Conservation (phyloP, 2,797 vertebrate genomes). For the Gymnopithys bicolor region DNA sequence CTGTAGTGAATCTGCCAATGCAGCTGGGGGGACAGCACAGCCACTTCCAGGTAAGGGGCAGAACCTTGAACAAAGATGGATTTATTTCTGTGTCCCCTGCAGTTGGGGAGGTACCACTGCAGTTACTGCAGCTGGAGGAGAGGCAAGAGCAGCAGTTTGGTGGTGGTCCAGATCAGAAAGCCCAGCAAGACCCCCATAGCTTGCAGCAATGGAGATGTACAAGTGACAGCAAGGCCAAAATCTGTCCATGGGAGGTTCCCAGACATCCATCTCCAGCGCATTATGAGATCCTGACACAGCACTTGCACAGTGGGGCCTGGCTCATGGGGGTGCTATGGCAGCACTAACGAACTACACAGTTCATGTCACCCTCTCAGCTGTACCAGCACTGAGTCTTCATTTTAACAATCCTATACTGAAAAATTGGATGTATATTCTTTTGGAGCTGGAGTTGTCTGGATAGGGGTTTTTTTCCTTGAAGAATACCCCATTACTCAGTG, state of each 20-base stretch:
- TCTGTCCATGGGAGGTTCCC: not conserved
- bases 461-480: not conserved
- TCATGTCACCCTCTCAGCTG: not conserved
- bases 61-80: not conserved
- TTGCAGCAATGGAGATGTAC: not conserved
- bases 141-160: not conserved
- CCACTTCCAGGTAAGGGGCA: not conserved
- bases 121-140: not conserved
- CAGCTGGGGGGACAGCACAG: not conserved
- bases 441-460: not conserved
- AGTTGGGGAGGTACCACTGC: fast-evolving
- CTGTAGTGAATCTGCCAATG: not conserved
- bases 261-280: fast-evolving
- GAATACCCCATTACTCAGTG: not conserved
- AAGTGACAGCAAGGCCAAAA: not conserved
- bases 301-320: not conserved
- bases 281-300: not conserved
- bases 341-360: not conserved
- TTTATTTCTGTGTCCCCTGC: not conserved
- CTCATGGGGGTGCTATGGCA: fast-evolving
- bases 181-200: not conserved
- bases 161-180: not conserved
- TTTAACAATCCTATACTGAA: not conserved
- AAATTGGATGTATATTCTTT: not conserved
- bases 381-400: not conserved